A percentile compares a stretch with the other conserved stretches of the same genome.
phyloP scores from a whole-genome alignment of 1,140 invertebrate genomes.

The Bilobella aurantiaca region DNA sequence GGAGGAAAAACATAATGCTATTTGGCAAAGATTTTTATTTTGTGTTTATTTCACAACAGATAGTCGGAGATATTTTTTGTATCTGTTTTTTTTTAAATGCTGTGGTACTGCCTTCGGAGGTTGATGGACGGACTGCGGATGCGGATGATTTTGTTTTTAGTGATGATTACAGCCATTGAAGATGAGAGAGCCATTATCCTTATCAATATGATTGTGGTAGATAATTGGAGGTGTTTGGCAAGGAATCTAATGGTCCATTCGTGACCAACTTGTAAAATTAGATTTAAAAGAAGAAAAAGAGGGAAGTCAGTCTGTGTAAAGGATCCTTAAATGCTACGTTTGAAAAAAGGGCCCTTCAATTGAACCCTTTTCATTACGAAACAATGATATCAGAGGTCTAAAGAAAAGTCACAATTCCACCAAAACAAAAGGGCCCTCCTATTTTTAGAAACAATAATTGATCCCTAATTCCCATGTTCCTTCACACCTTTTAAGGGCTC shows the following conservation, averaged over 20 bases:
- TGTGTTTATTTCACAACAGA: too few species aligned
- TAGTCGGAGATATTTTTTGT: too few species aligned
- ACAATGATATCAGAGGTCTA: neutral
- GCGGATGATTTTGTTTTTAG: conserved; percentile 6
- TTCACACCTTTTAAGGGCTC: too few species aligned
- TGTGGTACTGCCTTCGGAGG: neutral
- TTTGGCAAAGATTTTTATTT: too few species aligned
- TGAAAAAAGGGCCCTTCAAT: neutral
- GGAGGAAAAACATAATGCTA: too few species aligned
- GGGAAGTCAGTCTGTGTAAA: neutral
- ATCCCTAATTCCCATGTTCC: neutral
- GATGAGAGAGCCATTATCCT: conserved; percentile 24
- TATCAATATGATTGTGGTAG: conserved; percentile 8
- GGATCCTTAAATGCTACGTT: neutral
- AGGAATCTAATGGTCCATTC: conserved; percentile 28
- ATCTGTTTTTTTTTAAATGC: too few species aligned
- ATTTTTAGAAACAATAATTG: neutral
- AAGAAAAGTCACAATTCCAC: neutral
- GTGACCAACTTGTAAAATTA: conserved; percentile 22
- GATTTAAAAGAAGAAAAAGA: neutral
- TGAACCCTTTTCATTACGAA: neutral
- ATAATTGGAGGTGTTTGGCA: conserved; percentile 33
- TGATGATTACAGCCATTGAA: conserved; percentile 20
- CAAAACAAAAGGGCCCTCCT: neutral
- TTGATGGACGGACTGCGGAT: neutral